Conservation (phyloP, 2,113 vertebrate genomes). For the Amblyornis subalaris region DNA sequence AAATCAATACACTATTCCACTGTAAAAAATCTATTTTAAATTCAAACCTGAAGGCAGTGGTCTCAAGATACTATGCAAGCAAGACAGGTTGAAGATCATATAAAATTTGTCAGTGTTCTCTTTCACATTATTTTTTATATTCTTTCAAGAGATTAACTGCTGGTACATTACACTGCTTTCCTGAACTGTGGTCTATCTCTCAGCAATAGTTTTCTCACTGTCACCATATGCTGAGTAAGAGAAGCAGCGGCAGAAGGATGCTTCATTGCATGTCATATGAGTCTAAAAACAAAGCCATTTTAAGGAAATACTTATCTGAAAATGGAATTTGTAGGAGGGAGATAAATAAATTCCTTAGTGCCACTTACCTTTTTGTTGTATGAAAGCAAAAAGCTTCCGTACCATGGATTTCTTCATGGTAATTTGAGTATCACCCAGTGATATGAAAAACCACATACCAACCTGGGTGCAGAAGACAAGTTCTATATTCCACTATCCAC, state of each 20-base stretch:
- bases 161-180: background rate
- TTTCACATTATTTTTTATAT: background rate
- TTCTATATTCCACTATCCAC: background rate
- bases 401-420: background rate
- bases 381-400: background rate
- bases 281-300: background rate
- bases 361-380: background rate
- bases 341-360: background rate
- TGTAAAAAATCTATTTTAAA: background rate
- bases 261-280: background rate
- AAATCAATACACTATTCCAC: background rate
- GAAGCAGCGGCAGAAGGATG: background rate
- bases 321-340: background rate
- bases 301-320: background rate
- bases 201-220: background rate
- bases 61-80: background rate
- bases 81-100: background rate
- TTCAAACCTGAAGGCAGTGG: background rate
- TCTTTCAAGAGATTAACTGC: background rate
- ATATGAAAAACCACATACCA: background rate
- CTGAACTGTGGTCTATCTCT: background rate
- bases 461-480: background rate
- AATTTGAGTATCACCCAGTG: background rate
- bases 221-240: background rate
- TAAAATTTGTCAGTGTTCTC: background rate